Percentiles rank a stretch among this genome's conserved stretches.
Evolutionary conservation across 2,113 vertebrate species (phyloP).

Genomic region (Notarius quadriscutis): DNA sequence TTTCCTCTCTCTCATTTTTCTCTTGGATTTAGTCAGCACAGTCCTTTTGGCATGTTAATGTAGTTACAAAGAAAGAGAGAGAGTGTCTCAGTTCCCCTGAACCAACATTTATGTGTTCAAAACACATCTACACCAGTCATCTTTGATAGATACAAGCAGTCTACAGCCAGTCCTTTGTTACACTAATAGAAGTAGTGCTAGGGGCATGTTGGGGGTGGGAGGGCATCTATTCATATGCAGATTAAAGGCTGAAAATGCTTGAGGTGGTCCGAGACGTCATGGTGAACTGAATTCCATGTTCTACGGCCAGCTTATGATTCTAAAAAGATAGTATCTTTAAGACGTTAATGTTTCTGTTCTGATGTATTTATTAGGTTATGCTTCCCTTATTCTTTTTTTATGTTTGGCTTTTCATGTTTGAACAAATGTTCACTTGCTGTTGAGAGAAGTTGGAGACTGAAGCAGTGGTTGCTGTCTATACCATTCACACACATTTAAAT

Average conservation of each 20-base stretch:
- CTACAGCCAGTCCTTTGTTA: conserved; percentile 54
- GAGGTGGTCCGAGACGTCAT: conserved; percentile 5
- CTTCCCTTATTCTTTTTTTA: background rate
- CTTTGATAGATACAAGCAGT: conserved; percentile 71
- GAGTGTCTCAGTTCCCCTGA: conserved; percentile 42
- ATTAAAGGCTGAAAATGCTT: conserved; percentile 48
- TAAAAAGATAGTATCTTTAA: conserved; percentile 23
- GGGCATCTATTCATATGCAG: conserved; percentile 68
- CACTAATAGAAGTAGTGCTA: conserved; percentile 38
- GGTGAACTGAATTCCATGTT: conserved; percentile 8
- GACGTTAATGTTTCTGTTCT: conserved; percentile 1
- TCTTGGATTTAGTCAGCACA: conserved; percentile 18
- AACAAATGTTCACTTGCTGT: background rate
- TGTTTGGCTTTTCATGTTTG: background rate
- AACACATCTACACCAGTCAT: conserved; percentile 70
- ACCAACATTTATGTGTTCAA: conserved; percentile 64
- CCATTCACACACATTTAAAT: background rate
- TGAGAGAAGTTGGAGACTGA: background rate
- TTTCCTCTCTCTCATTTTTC: conserved; percentile 1
- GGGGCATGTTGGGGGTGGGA: conserved; percentile 60
- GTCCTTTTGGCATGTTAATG: conserved; percentile 46
- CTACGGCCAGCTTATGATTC: background rate
- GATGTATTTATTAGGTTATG: background rate
- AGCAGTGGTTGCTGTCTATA: background rate
- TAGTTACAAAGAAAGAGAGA: conserved; percentile 38